Base-by-base conservation (phyloP, 1,140 invertebrate genomes). In the Camponotus vicinus region DNA sequence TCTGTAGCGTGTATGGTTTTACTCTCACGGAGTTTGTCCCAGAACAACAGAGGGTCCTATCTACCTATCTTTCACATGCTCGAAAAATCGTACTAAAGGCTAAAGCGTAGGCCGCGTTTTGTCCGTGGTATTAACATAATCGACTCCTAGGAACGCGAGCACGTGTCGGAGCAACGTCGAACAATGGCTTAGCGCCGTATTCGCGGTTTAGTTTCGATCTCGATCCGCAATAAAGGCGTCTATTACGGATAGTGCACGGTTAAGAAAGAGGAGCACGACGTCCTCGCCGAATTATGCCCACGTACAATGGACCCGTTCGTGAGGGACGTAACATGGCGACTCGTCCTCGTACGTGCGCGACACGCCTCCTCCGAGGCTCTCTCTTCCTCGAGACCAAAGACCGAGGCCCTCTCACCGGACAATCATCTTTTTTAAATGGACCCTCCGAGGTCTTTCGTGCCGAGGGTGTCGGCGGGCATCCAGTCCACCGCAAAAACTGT, bases 251-350 rank as follows among this genome's bases (percentile, higher is more conserved):
- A 73, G 34, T 18, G 32, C n/a, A 27, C 55, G 69, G 18, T 27
- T 49, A 55, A 82, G 61, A 73, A 75, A 75, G 69, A 45, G 5
- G 27, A 40, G 42, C 42, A 45, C 11, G 21, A 37, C 13, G 40
- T 42, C 61, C 79, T 45, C 40, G 52, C 61, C 27, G 49, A 57
- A 82, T 83, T 73, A 55, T 75, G 79, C 55, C 27, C 79, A 71
- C 40, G 69, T 75, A 71, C 57, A 83, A 83, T 83, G 69, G 42
- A 57, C 71, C 55, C 55, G 73, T 83, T 83, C 79, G 79, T 75
- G 57, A 73, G 55, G 55, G 27, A 63, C 45, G 55, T 61, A 73
- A 75, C 69, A 49, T 27, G 55, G 27, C 69, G 69, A 83, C 42
- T 45, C 67, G 32, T 82, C 27, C 9, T 3, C 42, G 67, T 82